Base-by-base conservation (phyloP, 2,797 vertebrate species). In the Lycodopsis pacificus region DNA sequence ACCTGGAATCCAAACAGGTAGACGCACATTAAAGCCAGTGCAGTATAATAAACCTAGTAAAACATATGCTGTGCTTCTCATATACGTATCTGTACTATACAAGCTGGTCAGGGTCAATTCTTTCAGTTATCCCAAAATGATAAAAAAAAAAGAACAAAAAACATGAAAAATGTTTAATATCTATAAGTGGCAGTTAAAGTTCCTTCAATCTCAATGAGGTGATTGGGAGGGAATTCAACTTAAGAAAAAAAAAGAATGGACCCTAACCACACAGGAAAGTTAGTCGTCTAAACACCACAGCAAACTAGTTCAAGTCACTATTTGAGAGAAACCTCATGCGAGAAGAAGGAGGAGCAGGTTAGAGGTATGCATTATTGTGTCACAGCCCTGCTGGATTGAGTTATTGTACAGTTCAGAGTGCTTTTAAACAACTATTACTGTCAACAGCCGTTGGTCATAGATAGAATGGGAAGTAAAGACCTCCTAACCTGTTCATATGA, bases 301-400 rank as follows among this genome's bases (percentile, higher is more conserved):
- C 44, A 78, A 72, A 79, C 65, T 51, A 40, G 58, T 82, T 54
- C 57, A 76, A 78, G 64, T 20, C 54, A 71, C 27, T 61, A 76
- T 42, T 68, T 19, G 65, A 77, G 72, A 71, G 57, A 84, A 84
- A 71, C 69, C 49, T 83, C 89, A 92, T 92, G 92, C 91, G 76
- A 68, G 54, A 64, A 79, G 66, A 79, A 84, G 80, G 70, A 84
- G 58, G 68, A 79, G 75, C 70, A 83, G 81, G 88, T 92, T 90
- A 88, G 76, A 83, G 46, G 32, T 14, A 3, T 13, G 63, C 46
- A 67, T 34, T n/a, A 27, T 61, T 49, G 56, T 11, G 79, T 68
- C 72, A 58, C 32, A 46, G 67, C 56, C 32, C 49, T 48, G 73
- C 59, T 77, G 67, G 71, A 76, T 38, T 72, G 65, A 63, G 63